Evolutionary conservation across 92 coral and sea anemone genomes (phyloP), one percentile per base, ranked within the genome.

Genomic region (Metridium senile): DNA sequence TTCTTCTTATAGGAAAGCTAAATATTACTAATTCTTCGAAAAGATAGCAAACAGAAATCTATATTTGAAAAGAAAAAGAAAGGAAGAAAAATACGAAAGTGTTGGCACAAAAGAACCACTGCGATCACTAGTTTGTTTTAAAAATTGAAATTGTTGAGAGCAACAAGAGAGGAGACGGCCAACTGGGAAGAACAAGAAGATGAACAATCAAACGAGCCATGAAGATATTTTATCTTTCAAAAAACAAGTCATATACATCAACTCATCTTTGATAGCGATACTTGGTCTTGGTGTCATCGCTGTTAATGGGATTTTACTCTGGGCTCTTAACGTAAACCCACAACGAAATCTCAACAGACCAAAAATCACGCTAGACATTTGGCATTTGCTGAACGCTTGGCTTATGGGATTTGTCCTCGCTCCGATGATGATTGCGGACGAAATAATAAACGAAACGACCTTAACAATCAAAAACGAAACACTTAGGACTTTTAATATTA

Each of bases 401-500:
- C 19, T 33, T 1, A 26, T 27, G 30, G 78, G 78, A 58, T 13
- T 21, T 2, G 3, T 73, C 26, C 68, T 73, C 1, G 68, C 51
- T 7, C 78, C 78, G 18, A 56, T 73, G 33, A 57, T 73, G 49
- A 20, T 73, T 19, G 27, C 68, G 26, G 54, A 73, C n/a, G 67
- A 73, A 33, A 23, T 73, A 9, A 11, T 73, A 0, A 73, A 73
- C 30, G 53, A 62, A 9, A 33, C 66, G 23, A 4, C 33, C 9
- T 31, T 33, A 9, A 29, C 7, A n/a, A 31, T 62, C 9, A 11
- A n/a, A 49, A 53, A 58, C 56, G 33, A 11, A n/a, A 25, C 9
- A 6, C 77, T 73, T 0, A 22, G 45, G 31, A 73, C 54, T 73
- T 1, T 3, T 9, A 62, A 31, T 18, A 32, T 73, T 19, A 13